Evolutionary conservation across 2,888 invertebrate species (phyloP).

Genomic region (Eueremaeus valkanovi): DNA sequence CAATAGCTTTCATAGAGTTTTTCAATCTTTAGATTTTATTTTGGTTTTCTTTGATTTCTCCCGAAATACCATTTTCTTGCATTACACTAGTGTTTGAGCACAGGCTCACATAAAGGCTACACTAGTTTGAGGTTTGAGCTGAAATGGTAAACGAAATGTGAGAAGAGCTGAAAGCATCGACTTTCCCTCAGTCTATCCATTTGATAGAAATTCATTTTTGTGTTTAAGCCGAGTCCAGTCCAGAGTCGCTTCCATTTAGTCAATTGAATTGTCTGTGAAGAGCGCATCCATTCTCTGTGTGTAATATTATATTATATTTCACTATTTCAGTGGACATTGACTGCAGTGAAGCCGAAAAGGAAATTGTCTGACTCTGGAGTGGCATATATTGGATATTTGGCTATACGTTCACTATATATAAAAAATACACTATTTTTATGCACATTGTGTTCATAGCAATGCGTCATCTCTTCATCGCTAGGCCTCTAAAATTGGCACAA

Average conservation of each 20-base stretch:
- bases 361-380: constrained; percentile 7
- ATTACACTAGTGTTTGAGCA: neutral
- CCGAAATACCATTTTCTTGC: neutral
- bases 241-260: constrained; percentile 3
- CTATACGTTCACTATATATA: neutral
- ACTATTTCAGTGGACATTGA: constrained; percentile 25
- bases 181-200: constrained; percentile 11
- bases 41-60: neutral
- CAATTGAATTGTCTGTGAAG: constrained; percentile 13
- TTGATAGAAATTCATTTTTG: constrained; percentile 20
- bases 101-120: constrained; percentile 3
- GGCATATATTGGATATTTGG: constrained; percentile 9
- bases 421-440: neutral
- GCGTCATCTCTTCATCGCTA: neutral
- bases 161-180: neutral
- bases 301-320: constrained; percentile 27
- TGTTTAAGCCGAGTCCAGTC: constrained; percentile 20
- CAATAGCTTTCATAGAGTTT: neutral
- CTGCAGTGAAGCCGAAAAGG: constrained; percentile 24
- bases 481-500: constrained; percentile 9
- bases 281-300: constrained; percentile 12
- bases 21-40: neutral
- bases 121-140: too few relatives aligned
- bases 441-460: neutral
- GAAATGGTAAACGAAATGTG: constrained; percentile 18